A percentile compares a stretch with the other conserved stretches of the same genome.
Evolutionary conservation across 1,140 invertebrate genomes (phyloP).

Genomic region (Pseudachorutes palmiensis): DNA sequence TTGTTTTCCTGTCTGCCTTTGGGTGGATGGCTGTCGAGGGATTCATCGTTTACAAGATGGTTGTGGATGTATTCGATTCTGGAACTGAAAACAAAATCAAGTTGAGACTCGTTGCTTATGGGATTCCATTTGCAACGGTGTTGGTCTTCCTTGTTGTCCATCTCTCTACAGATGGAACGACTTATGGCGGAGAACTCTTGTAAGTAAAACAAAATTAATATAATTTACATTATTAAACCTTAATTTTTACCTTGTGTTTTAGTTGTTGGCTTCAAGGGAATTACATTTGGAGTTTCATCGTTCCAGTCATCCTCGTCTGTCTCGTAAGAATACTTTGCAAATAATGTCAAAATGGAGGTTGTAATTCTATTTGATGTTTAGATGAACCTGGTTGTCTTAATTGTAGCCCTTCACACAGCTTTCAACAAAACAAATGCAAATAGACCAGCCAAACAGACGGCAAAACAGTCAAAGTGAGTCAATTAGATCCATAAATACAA

Average conservation of each 20-base stretch:
- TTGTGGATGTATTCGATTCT: slow-evolving; percentile 42
- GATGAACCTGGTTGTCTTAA: neutral
- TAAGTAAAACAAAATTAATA: neutral
- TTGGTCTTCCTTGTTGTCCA: slow-evolving; percentile 40
- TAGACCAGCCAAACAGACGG: neutral
- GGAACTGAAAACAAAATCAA: slow-evolving; percentile 25
- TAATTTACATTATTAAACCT: neutral
- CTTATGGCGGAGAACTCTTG: slow-evolving; percentile 35
- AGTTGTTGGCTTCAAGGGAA: slow-evolving; percentile 15
- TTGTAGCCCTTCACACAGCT: neutral
- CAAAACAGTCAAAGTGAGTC: neutral
- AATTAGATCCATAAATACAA: neutral
- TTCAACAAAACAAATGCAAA: neutral
- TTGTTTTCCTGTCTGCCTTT: slow-evolving; percentile 53
- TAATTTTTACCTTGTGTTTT: neutral
- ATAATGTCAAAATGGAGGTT: neutral
- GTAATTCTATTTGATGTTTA: slow-evolving; percentile 7
- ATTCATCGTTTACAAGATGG: slow-evolving; percentile 47
- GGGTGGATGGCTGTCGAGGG: slow-evolving; percentile 53
- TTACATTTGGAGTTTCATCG: slow-evolving; percentile 13
- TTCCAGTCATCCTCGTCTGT: neutral
- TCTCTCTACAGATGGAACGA: slow-evolving; percentile 15
- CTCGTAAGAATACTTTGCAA: slow-evolving; percentile 1
- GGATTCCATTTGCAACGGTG: slow-evolving; percentile 45
- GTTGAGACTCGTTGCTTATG: slow-evolving; percentile 46